Percentiles rank a stretch among this genome's conserved stretches.
phyloP scores from a whole-genome alignment of 2,113 vertebrate genomes.

The Zootoca vivipara region DNA sequence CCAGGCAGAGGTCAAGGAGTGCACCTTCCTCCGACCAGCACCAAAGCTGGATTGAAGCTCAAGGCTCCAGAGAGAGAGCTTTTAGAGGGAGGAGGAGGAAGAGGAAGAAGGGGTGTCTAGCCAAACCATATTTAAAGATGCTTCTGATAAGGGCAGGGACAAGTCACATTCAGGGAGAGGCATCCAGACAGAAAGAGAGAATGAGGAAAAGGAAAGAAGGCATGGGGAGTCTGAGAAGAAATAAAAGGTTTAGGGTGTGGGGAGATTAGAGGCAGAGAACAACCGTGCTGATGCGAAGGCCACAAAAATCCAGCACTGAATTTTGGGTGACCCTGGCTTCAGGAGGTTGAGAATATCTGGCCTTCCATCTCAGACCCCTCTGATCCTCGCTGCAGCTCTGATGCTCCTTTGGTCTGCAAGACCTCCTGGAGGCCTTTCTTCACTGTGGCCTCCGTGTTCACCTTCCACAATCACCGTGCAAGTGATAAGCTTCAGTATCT shows the following conservation, averaged over 20 bases:
- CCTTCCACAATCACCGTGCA: background rate
- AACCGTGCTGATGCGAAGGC: background rate
- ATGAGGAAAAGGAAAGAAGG: background rate
- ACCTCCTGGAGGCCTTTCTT: background rate
- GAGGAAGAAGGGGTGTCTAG: background rate
- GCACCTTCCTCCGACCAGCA: background rate
- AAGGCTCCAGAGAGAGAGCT: too few species aligned
- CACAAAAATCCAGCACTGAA: background rate
- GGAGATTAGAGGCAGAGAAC: background rate
- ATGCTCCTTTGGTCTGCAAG: background rate
- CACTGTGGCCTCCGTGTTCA: background rate
- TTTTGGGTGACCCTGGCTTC: background rate
- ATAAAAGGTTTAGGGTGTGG: too few species aligned
- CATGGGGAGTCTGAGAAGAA: background rate
- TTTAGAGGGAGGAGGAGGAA: background rate
- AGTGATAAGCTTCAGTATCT: background rate
- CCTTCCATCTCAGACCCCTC: background rate
- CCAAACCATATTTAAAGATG: background rate
- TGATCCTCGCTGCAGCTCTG: background rate
- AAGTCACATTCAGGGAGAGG: background rate
- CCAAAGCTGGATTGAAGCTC: background rate
- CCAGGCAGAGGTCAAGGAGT: fast-evolving
- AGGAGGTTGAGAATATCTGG: background rate
- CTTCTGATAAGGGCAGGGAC: background rate
- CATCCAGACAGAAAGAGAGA: background rate